Conservation (phyloP, 2,113 vertebrate species). For the Andinoacara biseriatus region DNA sequence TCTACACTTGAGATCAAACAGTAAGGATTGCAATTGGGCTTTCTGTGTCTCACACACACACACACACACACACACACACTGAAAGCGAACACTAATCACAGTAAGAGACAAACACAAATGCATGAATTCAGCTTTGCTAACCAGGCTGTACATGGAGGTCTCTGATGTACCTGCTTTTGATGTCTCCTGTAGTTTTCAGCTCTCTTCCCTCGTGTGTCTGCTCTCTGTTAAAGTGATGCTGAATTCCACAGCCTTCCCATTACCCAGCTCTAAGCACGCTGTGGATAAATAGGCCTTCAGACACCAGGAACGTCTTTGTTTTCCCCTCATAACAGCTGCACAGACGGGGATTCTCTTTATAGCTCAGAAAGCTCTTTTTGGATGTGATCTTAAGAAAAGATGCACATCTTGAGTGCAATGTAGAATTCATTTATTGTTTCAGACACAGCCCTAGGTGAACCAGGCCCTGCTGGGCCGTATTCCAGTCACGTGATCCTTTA, state of each 20-base stretch:
- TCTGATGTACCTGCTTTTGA: not conserved
- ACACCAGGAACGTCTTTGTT: fast-evolving
- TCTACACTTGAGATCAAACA: conserved; percentile 56
- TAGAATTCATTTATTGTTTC: not conserved
- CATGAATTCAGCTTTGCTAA: not conserved
- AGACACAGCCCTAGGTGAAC: not conserved
- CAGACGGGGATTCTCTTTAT: not conserved
- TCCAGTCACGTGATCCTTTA: not conserved
- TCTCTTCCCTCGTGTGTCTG: not conserved
- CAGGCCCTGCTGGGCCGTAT: not conserved
- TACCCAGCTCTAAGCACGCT: not conserved
- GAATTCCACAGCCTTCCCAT: too few species aligned
- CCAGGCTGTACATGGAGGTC: not conserved
- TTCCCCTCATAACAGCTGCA: too few species aligned
- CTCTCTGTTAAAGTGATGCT: too few species aligned
- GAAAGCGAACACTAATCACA: not conserved
- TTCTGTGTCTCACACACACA: conserved; percentile 1
- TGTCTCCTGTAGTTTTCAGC: not conserved
- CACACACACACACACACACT: not conserved
- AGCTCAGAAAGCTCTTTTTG: not conserved
- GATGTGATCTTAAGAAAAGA: not conserved
- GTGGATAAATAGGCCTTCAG: not conserved
- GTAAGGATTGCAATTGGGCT: conserved; percentile 32
- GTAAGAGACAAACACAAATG: not conserved
- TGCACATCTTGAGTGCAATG: not conserved